A percentile compares a stretch with the other conserved stretches of the same genome.
Conservation (phyloP, 2,797 vertebrate species). For the Podarcis lilfordi region DNA sequence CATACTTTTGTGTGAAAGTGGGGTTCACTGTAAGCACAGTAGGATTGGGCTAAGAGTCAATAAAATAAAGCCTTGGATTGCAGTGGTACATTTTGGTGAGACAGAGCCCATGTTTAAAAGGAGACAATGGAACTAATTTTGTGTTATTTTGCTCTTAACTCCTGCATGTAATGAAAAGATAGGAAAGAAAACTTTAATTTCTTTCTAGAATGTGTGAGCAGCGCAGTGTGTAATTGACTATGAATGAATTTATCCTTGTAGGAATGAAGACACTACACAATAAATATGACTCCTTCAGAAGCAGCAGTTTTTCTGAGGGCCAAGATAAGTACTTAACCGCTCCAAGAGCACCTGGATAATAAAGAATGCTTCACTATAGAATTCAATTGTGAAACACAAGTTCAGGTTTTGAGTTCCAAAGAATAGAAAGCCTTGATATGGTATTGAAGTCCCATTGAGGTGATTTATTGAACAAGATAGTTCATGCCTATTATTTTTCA, state of each 20-base stretch:
- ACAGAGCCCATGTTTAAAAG: neutral
- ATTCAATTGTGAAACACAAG: neutral
- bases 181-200: neutral
- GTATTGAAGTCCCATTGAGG: neutral
- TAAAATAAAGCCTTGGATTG: neutral
- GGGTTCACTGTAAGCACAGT: neutral
- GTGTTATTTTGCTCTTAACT: slow-evolving; percentile 2
- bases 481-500: neutral
- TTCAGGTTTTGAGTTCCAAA: slow-evolving; percentile 6
- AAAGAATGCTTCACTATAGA: slow-evolving; percentile 3
- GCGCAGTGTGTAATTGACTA: neutral
- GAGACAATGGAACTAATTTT: slow-evolving; percentile 1
- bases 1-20: neutral
- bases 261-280: neutral
- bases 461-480: slow-evolving; percentile 10
- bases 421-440: neutral
- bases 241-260: neutral
- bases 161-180: neutral
- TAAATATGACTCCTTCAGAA: slow-evolving; percentile 9
- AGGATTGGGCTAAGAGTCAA: neutral
- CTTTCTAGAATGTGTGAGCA: slow-evolving; percentile 3
- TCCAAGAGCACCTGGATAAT: slow-evolving; percentile 1
- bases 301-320: neutral
- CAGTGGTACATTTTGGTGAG: neutral
- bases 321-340: slow-evolving; percentile 4